These are phyloP conservation scores for Delichon dasypus DNA, from an alignment of 2,797 vertebrate genomes.

Conservation along the genomic window DNA sequence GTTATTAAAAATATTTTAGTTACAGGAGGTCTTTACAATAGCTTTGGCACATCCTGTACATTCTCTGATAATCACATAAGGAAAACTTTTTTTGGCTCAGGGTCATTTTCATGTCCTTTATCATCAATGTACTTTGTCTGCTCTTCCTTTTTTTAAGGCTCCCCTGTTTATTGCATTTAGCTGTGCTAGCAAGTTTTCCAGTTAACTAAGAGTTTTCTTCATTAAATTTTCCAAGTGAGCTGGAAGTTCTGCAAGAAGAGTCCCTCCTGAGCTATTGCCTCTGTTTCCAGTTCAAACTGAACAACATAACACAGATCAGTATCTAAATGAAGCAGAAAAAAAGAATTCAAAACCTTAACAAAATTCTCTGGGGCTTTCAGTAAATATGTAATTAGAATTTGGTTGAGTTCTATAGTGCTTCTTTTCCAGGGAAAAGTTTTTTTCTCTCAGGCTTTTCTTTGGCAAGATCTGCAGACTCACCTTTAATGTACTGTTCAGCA, in stretches of 20 bases:
- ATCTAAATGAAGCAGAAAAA: not conserved
- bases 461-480: conserved; percentile 69
- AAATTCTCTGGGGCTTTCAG: not conserved
- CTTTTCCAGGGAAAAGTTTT: not conserved
- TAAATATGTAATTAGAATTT: not conserved
- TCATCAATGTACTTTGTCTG: not conserved
- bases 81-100: conserved; percentile 46
- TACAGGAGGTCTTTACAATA: conserved; percentile 57
- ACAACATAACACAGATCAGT: not conserved
- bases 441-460: not conserved
- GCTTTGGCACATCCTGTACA: conserved; percentile 38
- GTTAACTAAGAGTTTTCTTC: not conserved
- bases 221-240: conserved; percentile 31
- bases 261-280: conserved; percentile 12
- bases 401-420: not conserved
- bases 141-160: not conserved
- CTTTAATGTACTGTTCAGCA: conserved; percentile 96
- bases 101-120: conserved; percentile 28
- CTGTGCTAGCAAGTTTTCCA: conserved; percentile 13
- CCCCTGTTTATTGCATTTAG: not conserved
- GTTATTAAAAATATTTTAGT: conserved; percentile 55
- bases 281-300: not conserved
- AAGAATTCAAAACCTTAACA: not conserved
- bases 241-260: conserved; percentile 12
- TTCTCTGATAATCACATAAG: conserved; percentile 8